Base-by-base conservation (phyloP, 2,113 vertebrate genomes). In the Merops nubicus region DNA sequence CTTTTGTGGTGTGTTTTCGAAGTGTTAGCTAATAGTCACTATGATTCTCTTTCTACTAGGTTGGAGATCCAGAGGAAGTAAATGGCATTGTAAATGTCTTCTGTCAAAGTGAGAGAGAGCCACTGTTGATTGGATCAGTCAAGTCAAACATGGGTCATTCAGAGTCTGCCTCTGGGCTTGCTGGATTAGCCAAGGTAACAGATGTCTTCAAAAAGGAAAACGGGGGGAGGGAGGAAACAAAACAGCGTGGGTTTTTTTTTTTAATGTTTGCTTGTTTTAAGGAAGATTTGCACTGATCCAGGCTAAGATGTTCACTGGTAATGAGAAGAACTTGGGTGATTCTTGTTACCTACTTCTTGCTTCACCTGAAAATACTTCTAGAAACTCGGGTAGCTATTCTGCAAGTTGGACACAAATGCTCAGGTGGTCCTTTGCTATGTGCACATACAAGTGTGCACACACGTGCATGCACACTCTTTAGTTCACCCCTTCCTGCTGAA, bases 101-200 rank as follows among this genome's bases (percentile, higher is more conserved):
- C 96, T 99, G 99, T 62, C 34, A 98, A 15, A 91, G 96, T 54
- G 81, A 98, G 77, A 97, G 96, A 82, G 97, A 98, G 2, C 99
- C 99, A 1, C 92, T 99, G 93, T 97, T 99, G 76, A 98, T 99
- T 16, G 99, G 99, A 45, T 99, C 99, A 91, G 99, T 98, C 63
- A 99, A 99, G 96, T 99, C 99, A 59, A 99, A 99, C 97, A 99
- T 99, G 99, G 99, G 99, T 36, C 99, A 99, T 83, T 98, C 99
- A 7, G 99, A 99, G 96, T 99, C 99, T 6, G 99, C 99, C 15
- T 99, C 99, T 1, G 99, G 99, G 43, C 98, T 99, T 60, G 98
- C 98, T 15, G 99, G 98, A 1, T 96, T 99, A 70, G 97, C 98
- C 67, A 99, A 99, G 98, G 99, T 99, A 94, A 98, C 36, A 5